Conservation (phyloP, 2,888 invertebrate species). For the Heliconius charithonia region DNA sequence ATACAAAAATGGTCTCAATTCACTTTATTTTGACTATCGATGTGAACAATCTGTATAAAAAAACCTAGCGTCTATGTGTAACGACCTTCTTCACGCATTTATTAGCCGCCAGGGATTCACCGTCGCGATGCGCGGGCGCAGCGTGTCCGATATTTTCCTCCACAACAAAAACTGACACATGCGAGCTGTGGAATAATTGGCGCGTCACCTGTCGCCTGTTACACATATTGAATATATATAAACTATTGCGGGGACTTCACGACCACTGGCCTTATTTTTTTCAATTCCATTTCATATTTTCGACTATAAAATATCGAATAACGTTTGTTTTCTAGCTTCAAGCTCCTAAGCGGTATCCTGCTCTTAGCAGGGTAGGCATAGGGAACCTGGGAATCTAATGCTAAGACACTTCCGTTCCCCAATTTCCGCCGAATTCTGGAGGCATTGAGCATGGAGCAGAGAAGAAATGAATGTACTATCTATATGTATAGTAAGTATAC, state of each 20-base stretch:
- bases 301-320: too few species aligned
- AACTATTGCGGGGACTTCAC: neutral
- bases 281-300: neutral
- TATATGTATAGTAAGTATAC: too few species aligned
- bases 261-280: neutral
- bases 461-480: too few species aligned
- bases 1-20: too few species aligned
- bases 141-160: constrained; percentile 6
- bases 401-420: neutral
- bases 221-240: neutral
- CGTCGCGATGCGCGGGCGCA: neutral
- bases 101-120: constrained; percentile 23
- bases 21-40: too few species aligned
- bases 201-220: neutral
- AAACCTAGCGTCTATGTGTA: constrained; percentile 14
- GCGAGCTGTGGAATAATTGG: constrained; percentile 2
- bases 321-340: neutral
- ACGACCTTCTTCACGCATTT: neutral
- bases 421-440: too few species aligned
- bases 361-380: neutral
- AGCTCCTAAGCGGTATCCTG: too few species aligned
- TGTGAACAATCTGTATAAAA: neutral
- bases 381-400: neutral
- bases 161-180: constrained; percentile 13
- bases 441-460: too few species aligned